These are phyloP conservation scores for Sanderia malayensis DNA, from an alignment of 30 jellyfish, hydroid and myxozoan genomes.

Conservation along the genomic window DNA sequence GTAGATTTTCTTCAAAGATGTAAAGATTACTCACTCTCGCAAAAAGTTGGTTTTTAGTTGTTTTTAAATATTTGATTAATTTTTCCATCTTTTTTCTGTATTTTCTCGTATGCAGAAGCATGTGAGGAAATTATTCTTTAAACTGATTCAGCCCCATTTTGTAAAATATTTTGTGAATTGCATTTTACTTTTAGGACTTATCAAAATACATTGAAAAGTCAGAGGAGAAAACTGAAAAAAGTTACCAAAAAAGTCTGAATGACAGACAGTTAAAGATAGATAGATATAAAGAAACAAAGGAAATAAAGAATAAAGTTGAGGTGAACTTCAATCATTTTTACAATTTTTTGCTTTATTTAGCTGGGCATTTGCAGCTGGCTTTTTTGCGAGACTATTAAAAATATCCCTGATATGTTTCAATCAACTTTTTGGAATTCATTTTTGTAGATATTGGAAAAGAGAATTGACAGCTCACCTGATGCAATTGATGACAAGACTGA, in stretches of 20 bases:
- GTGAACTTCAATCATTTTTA: no score
- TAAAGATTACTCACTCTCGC: conserved; percentile 55
- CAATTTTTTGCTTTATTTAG: no score
- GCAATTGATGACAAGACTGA: conserved; percentile 53
- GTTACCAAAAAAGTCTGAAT: neutral
- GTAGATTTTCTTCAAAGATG: conserved; percentile 79
- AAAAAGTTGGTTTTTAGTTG: no score
- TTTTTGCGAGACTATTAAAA: neutral
- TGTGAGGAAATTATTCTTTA: no score
- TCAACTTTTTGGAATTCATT: neutral
- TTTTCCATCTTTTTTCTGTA: neutral
- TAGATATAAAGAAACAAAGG: conserved; percentile 72
- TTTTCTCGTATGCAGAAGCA: no score
- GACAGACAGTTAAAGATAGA: conserved; percentile 70
- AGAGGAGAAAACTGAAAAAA: neutral
- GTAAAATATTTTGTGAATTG: no score
- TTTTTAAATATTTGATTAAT: neutral
- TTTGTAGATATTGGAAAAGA: conserved; percentile 33
- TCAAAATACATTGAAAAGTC: conserved; percentile 11
- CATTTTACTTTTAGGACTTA: conserved; percentile 40
- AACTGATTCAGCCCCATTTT: no score
- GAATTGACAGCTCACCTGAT: conserved; percentile 37
- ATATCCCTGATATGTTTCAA: neutral
- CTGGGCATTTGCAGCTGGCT: neutral
- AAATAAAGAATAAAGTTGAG: conserved; percentile 39